Evolutionary conservation across 2,888 invertebrate species (phyloP), one percentile per base, ranked within the genome.

Genomic region (Hypsopygia costalis): DNA sequence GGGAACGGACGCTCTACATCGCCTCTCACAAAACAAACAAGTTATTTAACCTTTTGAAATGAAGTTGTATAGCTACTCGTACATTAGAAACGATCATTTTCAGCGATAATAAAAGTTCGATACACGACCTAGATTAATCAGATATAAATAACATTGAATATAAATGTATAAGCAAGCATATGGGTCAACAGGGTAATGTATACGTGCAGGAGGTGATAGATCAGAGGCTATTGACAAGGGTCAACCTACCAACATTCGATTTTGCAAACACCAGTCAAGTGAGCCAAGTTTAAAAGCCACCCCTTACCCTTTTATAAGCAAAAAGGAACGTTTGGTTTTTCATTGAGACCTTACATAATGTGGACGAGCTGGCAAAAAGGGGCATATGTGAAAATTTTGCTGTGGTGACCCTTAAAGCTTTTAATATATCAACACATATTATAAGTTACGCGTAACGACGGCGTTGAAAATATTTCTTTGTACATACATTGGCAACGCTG

Each of bases 291-390:
- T 38, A 38, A 38, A 38, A 38, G 38, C 38, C 38, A 38, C 27
- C 38, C 38, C n/a, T 9, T 33, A 25, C 38, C 38, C 38, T 38
- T 38, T 37, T 38, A 33, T 38, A 10, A 33, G 38, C 33, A 38
- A 38, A 38, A 44, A 43, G 41, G 43, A 40, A 33, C 38, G 44
- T 41, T 46, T 36, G 46, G 42, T 38, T 36, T 46, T 41, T 39
- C 42, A 49, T 44, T 39, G 40, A 44, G 34, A 34, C 46, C 30
- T 11, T 36, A 44, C 48, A 42, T 49, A 46, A 49, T 49, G 40
- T 40, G 44, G 40, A 29, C 40, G 16, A 4, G 4, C 16, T 16
- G 2, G 2, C 43, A 43, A 43, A 44, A 40, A 37, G 22, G 37
- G 37, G 11, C 16, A 16, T 16, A 16, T 16, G 21, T 21, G 22